Evolutionary conservation across 2,113 vertebrate species (phyloP), one percentile per base, ranked within the genome.

Genomic region (Cynopterus brachyotis): DNA sequence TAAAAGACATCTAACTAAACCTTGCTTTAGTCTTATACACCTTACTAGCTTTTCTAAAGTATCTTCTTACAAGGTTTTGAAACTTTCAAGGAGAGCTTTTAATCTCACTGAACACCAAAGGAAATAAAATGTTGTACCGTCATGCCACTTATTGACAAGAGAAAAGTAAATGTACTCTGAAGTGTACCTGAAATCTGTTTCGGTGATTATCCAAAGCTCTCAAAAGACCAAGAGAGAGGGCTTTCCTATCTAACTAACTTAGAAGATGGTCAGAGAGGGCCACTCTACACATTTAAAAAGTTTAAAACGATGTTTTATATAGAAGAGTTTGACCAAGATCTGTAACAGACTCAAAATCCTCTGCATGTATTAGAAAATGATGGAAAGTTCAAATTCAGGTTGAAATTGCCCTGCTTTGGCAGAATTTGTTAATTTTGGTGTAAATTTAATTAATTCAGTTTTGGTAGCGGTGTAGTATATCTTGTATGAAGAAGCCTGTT

Each of bases 71-170:
- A 73, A 72, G 70, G 40, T 47, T 92, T 69, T 82, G 35, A 96
- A 89, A 90, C 26, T 53, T 30, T 95, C 11, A 40, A 94, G 90
- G 32, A 87, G 69, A 91, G 37, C 62, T 95, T 96, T 96, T 79
- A 96, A 96, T 96, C 24, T 62, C 37, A 69, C 83, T 26, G 13
- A 87, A 97, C 94, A 59, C 16, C 72, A 92, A 92, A 59, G 87
- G 26, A 73, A 96, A 90, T 53, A 26, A 59, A 22, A 24, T 24
- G 15, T 75, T 75, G 4, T 1, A 13, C 35, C n/a, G 26, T 37
- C 47, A 60, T 2, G 26, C n/a, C 42, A 28, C 67, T 86, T 53
- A 40, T 4, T 1, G 2, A 53, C 30, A 53, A 32, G 57, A 37
- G 42, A 73, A 95, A 92, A 85, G 53, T 55, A 47, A 88, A 78